Conservation (phyloP, 2,113 vertebrate genomes). For the Petaurus breviceps region DNA sequence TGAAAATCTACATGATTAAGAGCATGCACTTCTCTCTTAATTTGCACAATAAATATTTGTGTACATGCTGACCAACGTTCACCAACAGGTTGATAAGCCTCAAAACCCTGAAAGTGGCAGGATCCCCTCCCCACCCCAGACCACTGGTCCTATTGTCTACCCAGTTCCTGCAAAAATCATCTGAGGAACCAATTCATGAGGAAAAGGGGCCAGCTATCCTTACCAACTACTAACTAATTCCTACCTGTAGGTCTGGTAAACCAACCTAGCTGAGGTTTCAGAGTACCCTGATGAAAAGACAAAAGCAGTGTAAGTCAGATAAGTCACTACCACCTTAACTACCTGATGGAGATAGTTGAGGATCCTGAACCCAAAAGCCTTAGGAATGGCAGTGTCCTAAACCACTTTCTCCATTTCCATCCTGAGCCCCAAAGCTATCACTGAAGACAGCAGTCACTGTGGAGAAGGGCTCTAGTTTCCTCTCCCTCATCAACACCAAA, state of each 20-base stretch:
- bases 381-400: background rate
- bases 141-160: background rate
- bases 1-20: background rate
- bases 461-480: background rate
- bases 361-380: background rate
- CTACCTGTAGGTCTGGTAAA: background rate
- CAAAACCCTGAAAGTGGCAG: background rate
- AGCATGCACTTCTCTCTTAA: background rate
- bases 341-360: background rate
- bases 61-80: background rate
- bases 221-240: background rate
- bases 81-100: background rate
- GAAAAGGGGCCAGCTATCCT: background rate
- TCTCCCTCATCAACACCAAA: background rate
- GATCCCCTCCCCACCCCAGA: background rate
- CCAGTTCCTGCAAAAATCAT: background rate
- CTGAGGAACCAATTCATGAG: background rate
- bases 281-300: background rate
- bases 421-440: background rate
- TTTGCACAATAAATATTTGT: background rate
- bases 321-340: background rate
- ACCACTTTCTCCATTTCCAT: background rate
- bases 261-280: background rate
- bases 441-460: background rate
- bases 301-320: background rate